Evolutionary conservation across 2,888 invertebrate genomes (phyloP), one percentile per base, ranked within the genome.

Genomic region (Cordilura impudica): DNA sequence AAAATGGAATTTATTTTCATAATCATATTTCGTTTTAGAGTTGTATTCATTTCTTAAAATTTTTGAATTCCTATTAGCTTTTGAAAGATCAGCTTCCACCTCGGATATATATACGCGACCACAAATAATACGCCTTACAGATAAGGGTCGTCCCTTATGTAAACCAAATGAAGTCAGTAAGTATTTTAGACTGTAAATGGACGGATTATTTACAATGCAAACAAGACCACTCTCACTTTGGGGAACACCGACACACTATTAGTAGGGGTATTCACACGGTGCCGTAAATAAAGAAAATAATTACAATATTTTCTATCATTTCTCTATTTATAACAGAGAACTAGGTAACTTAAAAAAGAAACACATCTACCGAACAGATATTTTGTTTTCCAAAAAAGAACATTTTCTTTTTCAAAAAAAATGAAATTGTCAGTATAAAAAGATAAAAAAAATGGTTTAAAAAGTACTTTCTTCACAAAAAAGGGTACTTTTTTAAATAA

Each of bases 131-230:
- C 79, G 71, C 35, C 29, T 58, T 35, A 31, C 56, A 71, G 84
- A 88, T 81, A 82, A 81, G 75, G 92, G 92, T 77, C 92, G 93
- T 2, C 84, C 87, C 39, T 90, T 90, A 85, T 91, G 92, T 83
- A 92, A 92, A 84, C 93, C 93, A 85, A 93, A 94, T 91, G 92
- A 92, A 90, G 90, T 90, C 87, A 89, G 91, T 92, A 90, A 89
- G 90, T 90, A 89, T 79, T 60, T 53, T n/a, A 39, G 35, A 39
- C 35, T 39, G 2, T 51, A 19, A 47, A 56, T 21, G 56, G 47
- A 45, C 49, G 51, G 39, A 29, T 7, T 56, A 18, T 47, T 54
- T 29, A 5, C 19, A 39, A 47, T 19, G 7, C 26, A 39, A 14
- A 35, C 16, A 53, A 35, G 47, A 67, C 63, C 71, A 65, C 76